These are phyloP conservation scores for Siniperca scherzeri DNA, from an alignment of 2,797 vertebrate species.

Conservation along the genomic window DNA sequence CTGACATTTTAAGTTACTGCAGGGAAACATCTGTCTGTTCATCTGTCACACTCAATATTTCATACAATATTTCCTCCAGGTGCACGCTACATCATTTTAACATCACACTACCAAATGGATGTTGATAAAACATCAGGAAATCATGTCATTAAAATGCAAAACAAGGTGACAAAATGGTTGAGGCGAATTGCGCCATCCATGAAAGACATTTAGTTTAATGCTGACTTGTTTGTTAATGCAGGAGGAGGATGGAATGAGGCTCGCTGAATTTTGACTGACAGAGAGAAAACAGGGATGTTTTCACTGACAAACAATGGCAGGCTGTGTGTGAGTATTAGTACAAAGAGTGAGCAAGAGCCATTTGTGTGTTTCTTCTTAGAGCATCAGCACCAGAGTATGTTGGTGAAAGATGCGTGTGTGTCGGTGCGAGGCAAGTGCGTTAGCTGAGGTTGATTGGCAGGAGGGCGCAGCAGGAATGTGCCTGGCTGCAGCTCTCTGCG, in stretches of 20 bases:
- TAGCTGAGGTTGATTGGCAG: slow-evolving; percentile 69
- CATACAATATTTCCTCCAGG: slow-evolving; percentile 34
- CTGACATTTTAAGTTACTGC: slow-evolving; percentile 58
- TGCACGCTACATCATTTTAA: slow-evolving; percentile 34
- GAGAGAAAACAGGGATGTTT: slow-evolving; percentile 36
- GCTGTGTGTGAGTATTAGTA: slow-evolving; percentile 31
- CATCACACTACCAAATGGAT: slow-evolving; percentile 12
- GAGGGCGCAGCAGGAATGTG: slow-evolving; percentile 72
- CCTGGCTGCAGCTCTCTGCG: slow-evolving; percentile 50
- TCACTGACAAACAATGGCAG: slow-evolving; percentile 33
- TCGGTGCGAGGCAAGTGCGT: slow-evolving; percentile 39
- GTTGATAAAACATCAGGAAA: slow-evolving; percentile 33
- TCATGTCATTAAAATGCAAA: slow-evolving; percentile 4
- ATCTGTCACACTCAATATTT: slow-evolving; percentile 59
- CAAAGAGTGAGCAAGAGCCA: not conserved
- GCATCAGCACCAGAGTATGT: slow-evolving; percentile 16
- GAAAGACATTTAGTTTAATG: not conserved
- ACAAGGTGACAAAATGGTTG: slow-evolving; percentile 10
- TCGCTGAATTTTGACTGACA: slow-evolving; percentile 36
- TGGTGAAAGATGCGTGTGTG: slow-evolving; percentile 42
- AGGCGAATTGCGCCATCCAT: slow-evolving; percentile 1
- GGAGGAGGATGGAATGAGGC: slow-evolving; percentile 48
- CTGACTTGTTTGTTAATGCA: slow-evolving; percentile 16
- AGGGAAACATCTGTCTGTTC: slow-evolving; percentile 42
- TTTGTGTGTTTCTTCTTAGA: slow-evolving; percentile 31